Percentiles rank a stretch among this genome's conserved stretches.
Evolutionary conservation across 2,797 vertebrate species (phyloP).

Genomic region (Dipus sagitta): DNA sequence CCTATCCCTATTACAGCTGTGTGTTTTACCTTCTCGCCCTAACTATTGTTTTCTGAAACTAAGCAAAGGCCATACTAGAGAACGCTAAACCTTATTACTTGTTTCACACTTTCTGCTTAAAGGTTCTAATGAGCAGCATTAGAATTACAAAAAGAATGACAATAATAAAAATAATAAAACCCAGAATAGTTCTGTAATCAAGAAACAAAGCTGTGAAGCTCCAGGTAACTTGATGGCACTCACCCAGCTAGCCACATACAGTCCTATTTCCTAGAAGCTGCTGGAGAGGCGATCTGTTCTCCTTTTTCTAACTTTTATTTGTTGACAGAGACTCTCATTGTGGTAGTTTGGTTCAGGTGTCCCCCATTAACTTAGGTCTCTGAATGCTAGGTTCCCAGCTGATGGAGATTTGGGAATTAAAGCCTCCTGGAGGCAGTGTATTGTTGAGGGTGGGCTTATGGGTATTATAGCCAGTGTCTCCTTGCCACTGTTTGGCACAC

Average conservation of each 20-base stretch:
- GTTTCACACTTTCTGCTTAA: conserved; percentile 46
- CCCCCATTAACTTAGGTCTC: too few species aligned
- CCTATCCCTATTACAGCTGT: neutral
- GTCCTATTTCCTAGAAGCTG: neutral
- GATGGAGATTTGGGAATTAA: too few species aligned
- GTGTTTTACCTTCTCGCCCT: neutral
- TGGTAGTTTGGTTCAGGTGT: too few species aligned
- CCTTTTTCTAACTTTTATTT: neutral
- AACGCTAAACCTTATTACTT: neutral
- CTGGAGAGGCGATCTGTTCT: neutral
- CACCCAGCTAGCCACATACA: neutral
- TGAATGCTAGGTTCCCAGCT: too few species aligned
- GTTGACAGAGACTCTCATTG: too few species aligned
- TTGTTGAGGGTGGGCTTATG: too few species aligned
- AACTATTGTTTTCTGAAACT: conserved; percentile 20
- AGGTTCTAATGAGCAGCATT: conserved; percentile 45
- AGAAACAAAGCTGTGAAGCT: neutral
- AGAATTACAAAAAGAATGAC: neutral
- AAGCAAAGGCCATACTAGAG: neutral
- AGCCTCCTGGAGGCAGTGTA: too few species aligned
- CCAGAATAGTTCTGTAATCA: neutral
- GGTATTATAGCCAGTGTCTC: too few species aligned
- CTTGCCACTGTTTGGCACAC: too few species aligned
- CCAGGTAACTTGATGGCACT: neutral
- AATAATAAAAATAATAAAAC: neutral